Base-by-base conservation (phyloP, 2,113 vertebrate genomes). In the Amphilophus citrinellus region DNA sequence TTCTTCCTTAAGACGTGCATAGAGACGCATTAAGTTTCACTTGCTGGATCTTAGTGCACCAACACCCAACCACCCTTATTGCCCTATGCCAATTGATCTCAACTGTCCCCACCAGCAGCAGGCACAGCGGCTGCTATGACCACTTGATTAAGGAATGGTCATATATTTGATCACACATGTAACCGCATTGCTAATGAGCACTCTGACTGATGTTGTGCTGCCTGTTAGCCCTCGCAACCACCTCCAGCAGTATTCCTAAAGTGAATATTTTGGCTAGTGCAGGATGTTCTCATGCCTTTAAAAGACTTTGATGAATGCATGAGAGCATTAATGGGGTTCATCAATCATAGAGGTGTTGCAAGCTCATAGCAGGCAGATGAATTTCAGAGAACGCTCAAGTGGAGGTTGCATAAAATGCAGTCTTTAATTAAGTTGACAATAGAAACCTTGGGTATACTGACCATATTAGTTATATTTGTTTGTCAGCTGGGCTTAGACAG, bases 151-250 rank as follows among this genome's bases (percentile, higher is more conserved):
- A 95, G 93, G 84, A 61, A 77, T 44, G 27, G 59, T 76, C 82
- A 78, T 61, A 91, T 73, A 94, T 92, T 93, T 92, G 89, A 94
- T 91, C 94, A 82, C 91, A 91, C 92, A 94, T 95, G 91, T 85
- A 88, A 95, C 56, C 3, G 94, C 90, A 95, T 94, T 71, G 20
- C 57, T 91, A 89, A 94, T 90, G 85, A 93, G 84, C 10, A 1
- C 27, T 15, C 71, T 82, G 90, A 91, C 90, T 93, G 93, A 93
- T 91, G 89, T 87, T 58, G 87, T 22, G 80, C 30, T 61, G 66
- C 53, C n/a, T 10, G 73, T 58, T 27, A 76, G 47, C 68, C 66
- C 85, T 83, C 15, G 14, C 80, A 77, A 79, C 81, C 85, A 89
- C 89, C 87, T 88, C 88, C 93, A 94, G 93, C 89, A 82, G 17